Conservation (phyloP, 2,113 vertebrate species). For the Dipodomys spectabilis region DNA sequence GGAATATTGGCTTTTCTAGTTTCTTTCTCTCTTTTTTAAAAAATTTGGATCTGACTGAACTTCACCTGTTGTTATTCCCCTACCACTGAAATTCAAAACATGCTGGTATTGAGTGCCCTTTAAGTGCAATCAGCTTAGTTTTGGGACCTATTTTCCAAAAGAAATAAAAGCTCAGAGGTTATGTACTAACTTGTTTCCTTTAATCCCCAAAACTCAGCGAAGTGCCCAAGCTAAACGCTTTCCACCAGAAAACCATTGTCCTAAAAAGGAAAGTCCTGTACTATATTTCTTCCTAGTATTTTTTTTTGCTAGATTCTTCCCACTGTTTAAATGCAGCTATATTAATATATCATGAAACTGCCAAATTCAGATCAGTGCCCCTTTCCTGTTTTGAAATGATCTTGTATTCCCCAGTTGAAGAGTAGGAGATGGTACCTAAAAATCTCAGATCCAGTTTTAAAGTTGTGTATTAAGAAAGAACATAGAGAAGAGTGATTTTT, state of each 20-base stretch:
- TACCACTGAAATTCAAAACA: conserved; percentile 83
- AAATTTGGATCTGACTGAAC: conserved; percentile 76
- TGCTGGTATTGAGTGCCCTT: conserved; percentile 83
- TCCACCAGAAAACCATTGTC: conserved; percentile 80
- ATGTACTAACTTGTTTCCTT: conserved; percentile 86
- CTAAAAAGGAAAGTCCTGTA: conserved; percentile 80
- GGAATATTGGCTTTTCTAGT: conserved; percentile 73
- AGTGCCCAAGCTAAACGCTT: conserved; percentile 83
- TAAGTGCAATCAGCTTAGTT: conserved; percentile 84
- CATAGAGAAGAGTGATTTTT: neutral
- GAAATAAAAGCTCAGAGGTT: conserved; percentile 84
- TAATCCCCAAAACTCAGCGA: conserved; percentile 85
- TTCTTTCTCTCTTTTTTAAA: neutral
- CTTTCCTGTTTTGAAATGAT: conserved; percentile 75
- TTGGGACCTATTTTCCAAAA: conserved; percentile 86
- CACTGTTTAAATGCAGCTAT: conserved; percentile 79
- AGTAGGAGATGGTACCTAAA: conserved; percentile 5
- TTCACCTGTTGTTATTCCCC: conserved; percentile 79
- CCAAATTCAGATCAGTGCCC: conserved; percentile 63
- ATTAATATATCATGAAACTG: conserved; percentile 74
- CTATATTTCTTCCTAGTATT: conserved; percentile 72
- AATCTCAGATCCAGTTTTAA: conserved; percentile 51
- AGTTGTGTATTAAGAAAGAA: neutral
- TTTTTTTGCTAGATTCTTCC: conserved; percentile 59
- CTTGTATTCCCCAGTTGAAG: neutral